Conservation (phyloP, 2,113 vertebrate species). For the Hyperoodon ampullatus region DNA sequence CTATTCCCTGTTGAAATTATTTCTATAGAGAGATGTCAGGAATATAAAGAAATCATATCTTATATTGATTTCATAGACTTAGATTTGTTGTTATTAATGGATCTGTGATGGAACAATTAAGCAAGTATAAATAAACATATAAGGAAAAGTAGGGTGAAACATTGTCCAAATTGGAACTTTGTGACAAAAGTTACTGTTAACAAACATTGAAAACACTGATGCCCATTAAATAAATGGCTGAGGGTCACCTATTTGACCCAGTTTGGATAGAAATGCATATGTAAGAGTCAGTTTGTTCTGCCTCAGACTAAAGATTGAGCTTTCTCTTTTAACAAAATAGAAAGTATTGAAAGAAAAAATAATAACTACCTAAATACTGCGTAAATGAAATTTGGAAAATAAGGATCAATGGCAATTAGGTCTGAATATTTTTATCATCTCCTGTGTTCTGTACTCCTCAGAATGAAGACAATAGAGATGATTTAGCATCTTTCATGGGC, state of each 20-base stretch:
- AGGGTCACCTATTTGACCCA: background rate
- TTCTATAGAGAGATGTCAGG: background rate
- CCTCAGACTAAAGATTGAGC: background rate
- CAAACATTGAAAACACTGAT: background rate
- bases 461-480: accelerated
- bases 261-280: background rate
- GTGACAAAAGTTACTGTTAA: background rate
- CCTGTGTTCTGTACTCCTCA: background rate
- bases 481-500: accelerated
- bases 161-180: background rate
- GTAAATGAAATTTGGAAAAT: background rate
- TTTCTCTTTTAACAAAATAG: background rate
- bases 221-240: background rate
- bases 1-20: background rate
- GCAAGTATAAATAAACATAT: background rate
- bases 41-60: background rate
- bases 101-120: background rate
- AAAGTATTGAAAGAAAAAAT: background rate
- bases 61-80: background rate
- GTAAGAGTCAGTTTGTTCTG: background rate
- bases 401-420: background rate
- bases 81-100: background rate
- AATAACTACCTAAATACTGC: background rate
- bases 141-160: background rate
- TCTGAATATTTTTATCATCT: background rate